Evolutionary conservation across 1,140 invertebrate genomes (phyloP).

Genomic region (Leptonema lineaticorne): DNA sequence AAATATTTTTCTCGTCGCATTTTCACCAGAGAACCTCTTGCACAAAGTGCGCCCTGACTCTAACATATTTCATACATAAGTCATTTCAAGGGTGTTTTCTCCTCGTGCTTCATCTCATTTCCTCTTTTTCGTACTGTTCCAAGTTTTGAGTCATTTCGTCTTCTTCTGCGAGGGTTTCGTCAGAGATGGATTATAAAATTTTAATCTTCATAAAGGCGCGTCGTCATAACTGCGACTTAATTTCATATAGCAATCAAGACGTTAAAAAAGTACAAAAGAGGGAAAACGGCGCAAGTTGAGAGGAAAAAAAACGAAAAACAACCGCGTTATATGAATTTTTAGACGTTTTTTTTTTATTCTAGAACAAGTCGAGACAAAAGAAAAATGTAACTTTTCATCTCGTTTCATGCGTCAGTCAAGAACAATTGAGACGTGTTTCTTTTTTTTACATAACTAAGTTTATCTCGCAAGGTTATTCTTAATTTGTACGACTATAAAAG

Average conservation of each 20-base stretch:
- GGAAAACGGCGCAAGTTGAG: slow-evolving; percentile 29
- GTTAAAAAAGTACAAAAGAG: slow-evolving; percentile 40
- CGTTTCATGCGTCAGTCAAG: slow-evolving; percentile 15
- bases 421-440: slow-evolving; percentile 13
- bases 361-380: neutral
- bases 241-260: slow-evolving; percentile 41
- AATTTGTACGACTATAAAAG: neutral
- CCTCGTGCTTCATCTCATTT: neutral
- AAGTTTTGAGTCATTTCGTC: neutral
- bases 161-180: slow-evolving; percentile 1
- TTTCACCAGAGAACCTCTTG: too few species aligned
- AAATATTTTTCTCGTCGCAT: too few species aligned
- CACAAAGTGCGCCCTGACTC: too few species aligned
- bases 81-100: slow-evolving; percentile 12
- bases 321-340: neutral
- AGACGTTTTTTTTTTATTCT: neutral
- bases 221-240: slow-evolving; percentile 39
- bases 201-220: slow-evolving; percentile 41
- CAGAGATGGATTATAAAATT: slow-evolving; percentile 41
- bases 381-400: slow-evolving; percentile 6
- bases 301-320: neutral
- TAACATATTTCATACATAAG: slow-evolving; percentile 24
- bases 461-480: neutral
- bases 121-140: neutral
- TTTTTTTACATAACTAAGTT: neutral